Conservation (phyloP, 92 coral and sea anemone species). For the Umimayanthus chanpuru region DNA sequence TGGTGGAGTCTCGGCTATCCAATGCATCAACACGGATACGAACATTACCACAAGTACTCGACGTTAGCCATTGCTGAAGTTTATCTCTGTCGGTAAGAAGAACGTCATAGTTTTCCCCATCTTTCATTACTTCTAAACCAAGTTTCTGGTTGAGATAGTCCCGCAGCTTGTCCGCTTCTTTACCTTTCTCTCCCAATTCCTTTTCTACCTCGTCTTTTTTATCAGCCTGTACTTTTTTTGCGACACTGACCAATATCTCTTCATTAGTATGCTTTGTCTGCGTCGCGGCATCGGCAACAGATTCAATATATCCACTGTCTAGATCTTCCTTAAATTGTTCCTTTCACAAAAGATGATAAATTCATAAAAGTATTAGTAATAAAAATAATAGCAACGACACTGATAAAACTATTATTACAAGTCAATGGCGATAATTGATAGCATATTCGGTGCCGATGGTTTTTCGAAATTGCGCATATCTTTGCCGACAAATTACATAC, state of each 20-base stretch:
- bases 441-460: no score
- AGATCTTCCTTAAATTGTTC: not conserved
- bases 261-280: not conserved
- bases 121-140: constrained; percentile 64
- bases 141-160: constrained; percentile 22
- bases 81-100: constrained; percentile 65
- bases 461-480: no score
- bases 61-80: constrained; percentile 65
- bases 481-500: no score
- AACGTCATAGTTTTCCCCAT: constrained; percentile 19
- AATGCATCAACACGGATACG: not conserved
- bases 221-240: not conserved
- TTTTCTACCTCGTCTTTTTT: not conserved
- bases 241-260: not conserved
- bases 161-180: constrained; percentile 7
- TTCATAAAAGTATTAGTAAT: no score
- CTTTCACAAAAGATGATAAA: not conserved
- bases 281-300: not conserved
- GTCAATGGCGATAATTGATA: no score
- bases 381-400: not conserved
- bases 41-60: constrained; percentile 57
- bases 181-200: not conserved
- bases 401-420: no score
- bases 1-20: not conserved
- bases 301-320: not conserved